Evolutionary conservation across 2,888 invertebrate species (phyloP).

Genomic region (Cerastis rubricosa): DNA sequence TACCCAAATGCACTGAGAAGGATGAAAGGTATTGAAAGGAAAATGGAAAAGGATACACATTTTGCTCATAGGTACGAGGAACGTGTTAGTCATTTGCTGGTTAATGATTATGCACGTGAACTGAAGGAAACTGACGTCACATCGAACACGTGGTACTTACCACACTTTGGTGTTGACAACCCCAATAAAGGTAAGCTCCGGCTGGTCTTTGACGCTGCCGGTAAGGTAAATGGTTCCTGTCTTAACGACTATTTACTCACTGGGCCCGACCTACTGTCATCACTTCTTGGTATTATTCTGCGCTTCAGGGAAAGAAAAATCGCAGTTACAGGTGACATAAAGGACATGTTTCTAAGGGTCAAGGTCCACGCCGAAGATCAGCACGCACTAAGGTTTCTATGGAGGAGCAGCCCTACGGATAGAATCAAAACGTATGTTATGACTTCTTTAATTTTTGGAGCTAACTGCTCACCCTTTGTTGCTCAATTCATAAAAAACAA

Average conservation of each 20-base stretch:
- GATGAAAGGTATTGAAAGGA: conserved; percentile 2
- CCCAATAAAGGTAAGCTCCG: too few relatives aligned
- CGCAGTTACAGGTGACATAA: conserved; percentile 3
- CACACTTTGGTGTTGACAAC: too few relatives aligned
- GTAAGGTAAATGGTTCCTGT: too few relatives aligned
- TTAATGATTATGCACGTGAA: too few relatives aligned
- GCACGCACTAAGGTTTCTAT: too few relatives aligned
- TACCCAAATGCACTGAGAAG: background rate
- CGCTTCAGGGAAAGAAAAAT: background rate
- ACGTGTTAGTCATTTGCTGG: too few relatives aligned
- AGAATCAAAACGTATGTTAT: conserved; percentile 2
- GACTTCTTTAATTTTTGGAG: conserved; percentile 6
- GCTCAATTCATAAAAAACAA: conserved; percentile 5
- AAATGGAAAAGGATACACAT: background rate
- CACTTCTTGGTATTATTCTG: background rate
- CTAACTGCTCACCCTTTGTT: conserved; percentile 11
- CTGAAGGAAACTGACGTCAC: too few relatives aligned
- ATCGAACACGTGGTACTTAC: too few relatives aligned
- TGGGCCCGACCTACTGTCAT: background rate
- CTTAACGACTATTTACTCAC: too few relatives aligned
- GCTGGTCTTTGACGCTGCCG: too few relatives aligned
- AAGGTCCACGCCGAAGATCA: too few relatives aligned
- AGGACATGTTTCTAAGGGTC: background rate
- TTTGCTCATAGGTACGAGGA: too few relatives aligned
- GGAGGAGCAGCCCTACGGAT: background rate